Conservation (phyloP, 2,888 invertebrate genomes). For the Mimumesa dahlbomi region DNA sequence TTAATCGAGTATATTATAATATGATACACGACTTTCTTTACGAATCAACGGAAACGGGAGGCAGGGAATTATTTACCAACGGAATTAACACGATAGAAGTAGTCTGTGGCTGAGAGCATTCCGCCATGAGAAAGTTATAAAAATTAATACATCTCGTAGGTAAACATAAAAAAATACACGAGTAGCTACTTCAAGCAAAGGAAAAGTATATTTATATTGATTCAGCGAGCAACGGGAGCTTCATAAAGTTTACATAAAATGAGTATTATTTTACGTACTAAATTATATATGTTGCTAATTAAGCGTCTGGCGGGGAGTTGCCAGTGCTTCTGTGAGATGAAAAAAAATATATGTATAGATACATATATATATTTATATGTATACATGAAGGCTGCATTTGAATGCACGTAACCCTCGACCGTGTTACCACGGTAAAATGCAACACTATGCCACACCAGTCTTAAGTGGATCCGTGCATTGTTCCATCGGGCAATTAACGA, state of each 20-base stretch:
- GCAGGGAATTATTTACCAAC: too few relatives aligned
- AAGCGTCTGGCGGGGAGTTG: slow-evolving; percentile 35
- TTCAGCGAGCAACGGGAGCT: too few relatives aligned
- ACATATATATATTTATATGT: too few relatives aligned
- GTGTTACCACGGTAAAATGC: slow-evolving; percentile 8
- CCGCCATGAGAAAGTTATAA: too few relatives aligned
- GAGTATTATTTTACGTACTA: slow-evolving; percentile 17
- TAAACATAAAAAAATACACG: too few relatives aligned
- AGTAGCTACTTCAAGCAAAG: too few relatives aligned
- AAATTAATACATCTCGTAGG: too few relatives aligned
- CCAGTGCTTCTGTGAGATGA: neutral
- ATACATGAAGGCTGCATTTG: neutral
- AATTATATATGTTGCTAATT: slow-evolving; percentile 44
- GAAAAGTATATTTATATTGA: too few relatives aligned
- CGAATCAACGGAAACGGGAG: too few relatives aligned
- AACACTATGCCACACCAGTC: slow-evolving; percentile 6
- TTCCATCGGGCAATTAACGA: slow-evolving; percentile 35
- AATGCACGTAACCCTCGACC: slow-evolving; percentile 13
- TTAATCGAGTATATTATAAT: too few relatives aligned
- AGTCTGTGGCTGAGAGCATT: neutral
- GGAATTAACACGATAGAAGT: too few relatives aligned
- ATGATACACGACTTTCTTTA: too few relatives aligned
- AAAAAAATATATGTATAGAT: neutral
- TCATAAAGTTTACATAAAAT: slow-evolving; percentile 13
- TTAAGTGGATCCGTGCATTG: slow-evolving; percentile 29